Evolutionary conservation across 2,113 vertebrate genomes (phyloP), one percentile per base, ranked within the genome.

Genomic region (Cranoglanis bouderius): DNA sequence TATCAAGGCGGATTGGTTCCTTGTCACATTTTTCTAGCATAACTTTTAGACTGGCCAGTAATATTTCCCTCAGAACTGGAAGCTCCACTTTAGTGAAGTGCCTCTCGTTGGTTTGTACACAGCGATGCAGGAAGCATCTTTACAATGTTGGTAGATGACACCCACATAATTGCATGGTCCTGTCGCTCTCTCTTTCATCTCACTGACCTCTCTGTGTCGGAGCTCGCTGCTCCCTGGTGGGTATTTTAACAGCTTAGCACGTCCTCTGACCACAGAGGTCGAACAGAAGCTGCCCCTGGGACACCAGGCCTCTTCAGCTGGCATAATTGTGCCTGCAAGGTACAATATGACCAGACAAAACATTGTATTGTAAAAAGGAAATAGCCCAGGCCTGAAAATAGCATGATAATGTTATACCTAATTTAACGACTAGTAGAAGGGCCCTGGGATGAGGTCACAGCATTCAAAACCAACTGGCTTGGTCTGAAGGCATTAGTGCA

Each of bases 401-500:
- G 84, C 90, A 90, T 89, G 82, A 82, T 92, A 87, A 91, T 91
- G 90, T 85, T 86, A 77, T 86, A 87, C 67, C 88, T 90, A 91
- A 90, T 91, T 90, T 87, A 55, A 88, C 82, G 43, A 82, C 87
- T 55, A 72, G 75, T 74, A n/a, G 82, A 90, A 90, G 80, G 26
- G 84, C 90, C 83, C 88, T 82, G 75, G 82, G 89, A 89, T 88
- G 89, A 92, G 90, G 90, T 92, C 91, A 92, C 70, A 87, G 81
- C 40, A 82, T 85, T 81, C 53, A 16, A 89, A 90, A 87, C 61
- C 88, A 87, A 87, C 89, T 70, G 77, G 72, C 55, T 77, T 43
- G 84, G 85, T 91, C 88, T 82, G 87, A 90, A 90, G 87, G 82
- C 85, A 87, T 90, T 85, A 87, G 74, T 61, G 65, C 29, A 29